Evolutionary conservation across 2,797 vertebrate genomes (phyloP).

Genomic region (Enoplosus armatus): DNA sequence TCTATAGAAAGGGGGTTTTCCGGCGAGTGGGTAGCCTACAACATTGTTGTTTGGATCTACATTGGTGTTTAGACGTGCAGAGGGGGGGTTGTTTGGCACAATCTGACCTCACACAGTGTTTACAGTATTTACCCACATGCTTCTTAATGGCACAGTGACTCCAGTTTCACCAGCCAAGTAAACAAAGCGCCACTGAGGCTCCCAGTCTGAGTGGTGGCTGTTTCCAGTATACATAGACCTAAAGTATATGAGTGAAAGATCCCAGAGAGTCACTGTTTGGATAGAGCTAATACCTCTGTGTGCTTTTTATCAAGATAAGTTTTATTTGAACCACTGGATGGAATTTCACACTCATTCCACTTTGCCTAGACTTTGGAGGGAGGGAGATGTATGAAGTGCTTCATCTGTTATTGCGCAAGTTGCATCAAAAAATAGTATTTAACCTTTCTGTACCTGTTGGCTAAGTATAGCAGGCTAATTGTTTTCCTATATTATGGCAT

Average conservation of each 20-base stretch:
- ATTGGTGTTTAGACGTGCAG: slow-evolving; percentile 89
- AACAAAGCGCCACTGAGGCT: slow-evolving; percentile 79
- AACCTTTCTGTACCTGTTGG: slow-evolving; percentile 99
- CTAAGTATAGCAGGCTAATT: slow-evolving; percentile 97
- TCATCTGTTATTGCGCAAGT: slow-evolving; percentile 95
- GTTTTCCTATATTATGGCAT: slow-evolving; percentile 99
- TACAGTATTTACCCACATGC: slow-evolving; percentile 99
- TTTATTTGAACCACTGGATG: slow-evolving; percentile 99
- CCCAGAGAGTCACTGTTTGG: slow-evolving; percentile 83
- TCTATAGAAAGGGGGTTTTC: slow-evolving; percentile 94
- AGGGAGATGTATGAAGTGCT: slow-evolving; percentile 92
- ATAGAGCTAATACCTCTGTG: slow-evolving; percentile 97
- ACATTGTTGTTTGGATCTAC: slow-evolving; percentile 96
- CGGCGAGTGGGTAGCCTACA: slow-evolving; percentile 88
- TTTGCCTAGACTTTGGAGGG: slow-evolving; percentile 94
- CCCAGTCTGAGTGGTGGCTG: slow-evolving; percentile 78
- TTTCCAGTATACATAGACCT: slow-evolving; percentile 80
- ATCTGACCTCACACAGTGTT: slow-evolving; percentile 98
- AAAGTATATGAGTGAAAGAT: slow-evolving; percentile 75
- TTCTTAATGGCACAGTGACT: slow-evolving; percentile 99
- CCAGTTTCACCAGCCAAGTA: slow-evolving; percentile 87
- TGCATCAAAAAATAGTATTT: slow-evolving; percentile 96
- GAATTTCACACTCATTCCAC: slow-evolving; percentile 91
- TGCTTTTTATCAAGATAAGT: slow-evolving; percentile 91
- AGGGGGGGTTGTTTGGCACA: slow-evolving; percentile 92